Base-by-base conservation (phyloP, 2,113 vertebrate genomes). In the Phalacrocorax aristotelis region DNA sequence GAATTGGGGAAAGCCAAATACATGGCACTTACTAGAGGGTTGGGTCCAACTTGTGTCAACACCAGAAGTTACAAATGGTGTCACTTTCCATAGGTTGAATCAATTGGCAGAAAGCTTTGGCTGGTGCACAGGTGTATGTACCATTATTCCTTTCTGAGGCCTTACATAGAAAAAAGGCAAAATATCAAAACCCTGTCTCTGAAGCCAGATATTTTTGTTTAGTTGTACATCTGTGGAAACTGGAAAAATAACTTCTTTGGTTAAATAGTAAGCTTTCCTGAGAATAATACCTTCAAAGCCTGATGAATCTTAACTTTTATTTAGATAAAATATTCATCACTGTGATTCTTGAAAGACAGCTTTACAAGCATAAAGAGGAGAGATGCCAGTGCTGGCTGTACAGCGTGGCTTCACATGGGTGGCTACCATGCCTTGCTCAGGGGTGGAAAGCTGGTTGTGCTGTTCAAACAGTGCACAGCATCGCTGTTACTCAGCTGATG, bases 1-100 rank as follows among this genome's bases (percentile, higher is more conserved):
- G 17, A 58, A 34, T 11, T 29, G 30, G 46, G 21, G 19, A 82
- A 68, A 95, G 69, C 36, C 18, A 48, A 54, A 38, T n/a, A 23
- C 1, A 0, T 7, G 9, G 29, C 22, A 3, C 15, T 55, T 34
- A 0, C 9, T 38, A 3, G 8, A 62, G 38, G 11, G n/a, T 15
- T 11, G 46, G 32, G 9, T 32, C 48, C 61, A 55, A 10, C 0
- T 10, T 51, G 30, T 48, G 9, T 30, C 44, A 32, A 6, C 23
- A 19, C 9, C 38, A 14, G 2, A 25, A 25, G 25, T 46, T 30
- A 34, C 27, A 34, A 26, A 14, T 5, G 32, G 26, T 38, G 10
- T 30, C 2, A 2, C 15, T 42, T 51, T 64, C 36, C 3, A 0
- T 23, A 52, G 46, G 10, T 3, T 40, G 44, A 38, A 16, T 61